phyloP scores from a whole-genome alignment of 1,140 invertebrate species.

The Scylla paramamosain region DNA sequence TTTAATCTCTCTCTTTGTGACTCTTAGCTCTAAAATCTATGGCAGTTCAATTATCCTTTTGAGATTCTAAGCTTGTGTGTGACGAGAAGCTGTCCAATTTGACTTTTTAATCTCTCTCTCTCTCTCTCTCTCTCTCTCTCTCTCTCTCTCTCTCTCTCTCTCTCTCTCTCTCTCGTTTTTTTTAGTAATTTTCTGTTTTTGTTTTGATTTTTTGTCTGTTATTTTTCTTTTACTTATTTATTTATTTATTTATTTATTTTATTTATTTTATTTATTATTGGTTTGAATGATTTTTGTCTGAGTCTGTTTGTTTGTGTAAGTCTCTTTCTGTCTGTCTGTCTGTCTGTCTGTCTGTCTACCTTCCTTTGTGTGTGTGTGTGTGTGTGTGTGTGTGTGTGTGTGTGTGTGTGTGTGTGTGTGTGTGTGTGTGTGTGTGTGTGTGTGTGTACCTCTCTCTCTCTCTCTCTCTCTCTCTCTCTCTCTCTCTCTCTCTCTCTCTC shows the following conservation, averaged over 20 bases:
- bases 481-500: constrained; percentile 2
- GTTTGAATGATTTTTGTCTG: not conserved
- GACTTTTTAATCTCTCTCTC: not conserved
- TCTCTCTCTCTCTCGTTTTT: not conserved
- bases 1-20: too few species aligned
- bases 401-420: not conserved
- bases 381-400: not conserved
- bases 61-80: too few species aligned
- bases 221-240: not conserved
- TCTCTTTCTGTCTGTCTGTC: not conserved
- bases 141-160: constrained; percentile 18
- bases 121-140: constrained; percentile 41
- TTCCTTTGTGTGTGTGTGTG: too few species aligned
- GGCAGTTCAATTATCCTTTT: too few species aligned
- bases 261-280: not conserved
- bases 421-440: not conserved
- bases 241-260: not conserved
- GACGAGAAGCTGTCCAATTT: too few species aligned
- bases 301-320: not conserved
- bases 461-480: constrained; percentile 1
- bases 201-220: not conserved
- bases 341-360: too few species aligned
- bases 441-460: constrained; percentile 4
- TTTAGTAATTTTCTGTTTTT: not conserved
- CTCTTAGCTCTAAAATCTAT: too few species aligned